A percentile compares a stretch with the other conserved stretches of the same genome.
Conservation (phyloP, 1,140 invertebrate species). For the Scylla paramamosain region DNA sequence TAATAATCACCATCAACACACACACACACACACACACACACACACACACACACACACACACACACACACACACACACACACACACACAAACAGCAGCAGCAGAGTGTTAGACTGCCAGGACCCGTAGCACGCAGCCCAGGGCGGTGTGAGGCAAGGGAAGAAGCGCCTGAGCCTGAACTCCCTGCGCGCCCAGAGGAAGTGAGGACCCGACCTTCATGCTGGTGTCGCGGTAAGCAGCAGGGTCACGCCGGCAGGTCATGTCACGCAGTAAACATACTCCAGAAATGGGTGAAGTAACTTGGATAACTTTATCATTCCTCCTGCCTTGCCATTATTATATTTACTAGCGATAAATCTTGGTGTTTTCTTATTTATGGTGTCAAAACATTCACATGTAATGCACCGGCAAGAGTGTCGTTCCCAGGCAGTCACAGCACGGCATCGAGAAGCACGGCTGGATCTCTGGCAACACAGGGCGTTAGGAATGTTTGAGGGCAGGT, state of each 20-base stretch:
- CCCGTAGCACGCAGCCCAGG: background rate
- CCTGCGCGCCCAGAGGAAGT: background rate
- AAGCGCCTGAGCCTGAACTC: background rate
- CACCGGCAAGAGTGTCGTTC: too few relatives aligned
- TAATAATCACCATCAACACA: background rate
- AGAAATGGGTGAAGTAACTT: too few relatives aligned
- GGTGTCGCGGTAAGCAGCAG: background rate
- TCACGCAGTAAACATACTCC: background rate
- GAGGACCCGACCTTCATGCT: background rate
- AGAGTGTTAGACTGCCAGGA: too few relatives aligned
- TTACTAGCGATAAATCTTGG: too few relatives aligned
- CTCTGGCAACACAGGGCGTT: too few relatives aligned
- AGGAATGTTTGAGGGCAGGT: too few relatives aligned
- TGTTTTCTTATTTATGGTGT: too few relatives aligned
- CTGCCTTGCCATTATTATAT: too few relatives aligned
- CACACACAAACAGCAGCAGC: background rate
- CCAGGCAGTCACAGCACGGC: too few relatives aligned
- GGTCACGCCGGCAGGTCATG: background rate
- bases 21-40: background rate
- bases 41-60: constrained; percentile 11
- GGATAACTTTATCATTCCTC: too few relatives aligned
- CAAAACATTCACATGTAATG: too few relatives aligned
- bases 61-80: background rate
- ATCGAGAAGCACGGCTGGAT: too few relatives aligned
- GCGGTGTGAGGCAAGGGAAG: background rate